These are phyloP conservation scores for Apostichopus leukothele DNA, from an alignment of 53 echinoderm and acorn worm species.

Conservation along the genomic window DNA sequence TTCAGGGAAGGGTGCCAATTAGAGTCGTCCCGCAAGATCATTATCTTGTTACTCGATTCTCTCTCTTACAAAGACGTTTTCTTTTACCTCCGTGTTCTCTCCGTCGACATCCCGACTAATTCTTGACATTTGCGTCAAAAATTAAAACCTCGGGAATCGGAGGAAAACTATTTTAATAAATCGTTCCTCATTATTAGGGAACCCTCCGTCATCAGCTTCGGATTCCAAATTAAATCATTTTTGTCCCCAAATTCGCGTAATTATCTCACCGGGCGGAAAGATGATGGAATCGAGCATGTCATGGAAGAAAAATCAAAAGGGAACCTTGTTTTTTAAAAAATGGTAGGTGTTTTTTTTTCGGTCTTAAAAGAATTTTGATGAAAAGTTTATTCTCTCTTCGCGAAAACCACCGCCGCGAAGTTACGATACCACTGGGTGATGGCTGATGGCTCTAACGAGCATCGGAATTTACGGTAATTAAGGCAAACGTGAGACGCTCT, in stretches of 20 bases:
- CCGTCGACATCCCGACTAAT: constrained; percentile 27
- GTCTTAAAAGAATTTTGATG: not conserved
- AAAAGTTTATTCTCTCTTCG: not conserved
- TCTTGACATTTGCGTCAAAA: constrained; percentile 30
- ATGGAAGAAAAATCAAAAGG: not conserved
- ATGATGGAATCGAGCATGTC: not conserved
- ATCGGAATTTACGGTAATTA: not conserved
- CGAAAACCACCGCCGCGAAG: constrained; percentile 11
- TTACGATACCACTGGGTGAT: constrained; percentile 12
- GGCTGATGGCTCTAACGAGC: not conserved
- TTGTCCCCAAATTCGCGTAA: constrained; percentile 29
- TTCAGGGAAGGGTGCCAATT: constrained; percentile 45
- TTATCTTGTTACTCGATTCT: constrained; percentile 38
- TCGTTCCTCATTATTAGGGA: constrained; percentile 16
- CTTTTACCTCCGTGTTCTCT: constrained; percentile 1
- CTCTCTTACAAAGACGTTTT: constrained; percentile 11
- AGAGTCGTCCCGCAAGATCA: constrained; percentile 1
- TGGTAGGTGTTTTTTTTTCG: not conserved
- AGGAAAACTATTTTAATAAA: constrained; percentile 11
- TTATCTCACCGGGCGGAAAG: constrained; percentile 36
- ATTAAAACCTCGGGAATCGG: not conserved
- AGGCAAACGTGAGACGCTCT: not conserved
- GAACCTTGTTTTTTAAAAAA: too few relatives aligned
- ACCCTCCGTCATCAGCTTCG: constrained; percentile 12
- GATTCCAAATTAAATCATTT: constrained; percentile 44